Evolutionary conservation across 2,888 invertebrate genomes (phyloP).

Genomic region (Andrena minutula): DNA sequence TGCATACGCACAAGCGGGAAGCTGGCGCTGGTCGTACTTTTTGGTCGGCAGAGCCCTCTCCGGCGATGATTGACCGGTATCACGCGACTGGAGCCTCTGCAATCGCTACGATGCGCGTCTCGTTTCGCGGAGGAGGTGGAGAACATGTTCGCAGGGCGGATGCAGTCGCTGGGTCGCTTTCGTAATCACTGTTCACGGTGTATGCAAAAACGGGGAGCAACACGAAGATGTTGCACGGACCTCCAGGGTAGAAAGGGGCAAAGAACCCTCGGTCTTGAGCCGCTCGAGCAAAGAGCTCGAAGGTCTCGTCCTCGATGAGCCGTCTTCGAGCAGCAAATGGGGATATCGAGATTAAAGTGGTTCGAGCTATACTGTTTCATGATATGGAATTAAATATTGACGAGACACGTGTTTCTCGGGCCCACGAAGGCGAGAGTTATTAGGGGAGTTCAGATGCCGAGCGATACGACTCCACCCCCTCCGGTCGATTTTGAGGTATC

Average conservation of each 20-base stretch:
- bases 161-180: constrained; percentile 31
- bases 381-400: constrained; percentile 39
- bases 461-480: constrained; percentile 40
- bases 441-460: constrained; percentile 29
- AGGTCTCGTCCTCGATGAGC: background rate
- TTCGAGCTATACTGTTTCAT: constrained; percentile 7
- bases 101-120: background rate
- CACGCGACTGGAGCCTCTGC: constrained; percentile 76
- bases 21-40: constrained; percentile 45
- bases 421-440: constrained; percentile 23
- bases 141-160: constrained; percentile 27
- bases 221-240: constrained; percentile 6
- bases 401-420: constrained; percentile 42
- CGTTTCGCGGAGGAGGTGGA: background rate
- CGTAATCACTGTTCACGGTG: constrained; percentile 69
- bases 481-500: constrained; percentile 44
- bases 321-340: constrained; percentile 8
- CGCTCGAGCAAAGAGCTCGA: background rate
- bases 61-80: constrained; percentile 79
- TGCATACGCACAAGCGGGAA: constrained; percentile 43
- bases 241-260: no score
- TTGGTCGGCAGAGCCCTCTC: constrained; percentile 71
- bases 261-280: background rate
- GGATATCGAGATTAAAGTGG: constrained; percentile 29
- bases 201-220: constrained; percentile 56